Evolutionary conservation across 2,113 vertebrate species (phyloP), one percentile per base, ranked within the genome.

Genomic region (Sarotherodon lohbergeri): DNA sequence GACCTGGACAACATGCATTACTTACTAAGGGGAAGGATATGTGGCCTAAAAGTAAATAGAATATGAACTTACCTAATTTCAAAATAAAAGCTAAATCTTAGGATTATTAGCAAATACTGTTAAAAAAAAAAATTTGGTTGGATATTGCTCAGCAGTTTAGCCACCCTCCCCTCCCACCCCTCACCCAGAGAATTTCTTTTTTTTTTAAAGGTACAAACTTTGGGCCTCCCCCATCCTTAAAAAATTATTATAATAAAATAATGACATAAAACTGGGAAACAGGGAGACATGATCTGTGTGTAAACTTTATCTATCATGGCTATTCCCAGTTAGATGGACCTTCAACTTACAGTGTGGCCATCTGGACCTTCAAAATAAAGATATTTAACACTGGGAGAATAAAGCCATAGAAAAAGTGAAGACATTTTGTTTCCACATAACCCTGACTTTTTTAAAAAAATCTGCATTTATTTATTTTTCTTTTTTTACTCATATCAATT

Each of bases 91-190:
- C 50, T 83, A 87, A 89, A 86, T 94, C 88, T 91, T 93, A 92
- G 89, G 92, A 89, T 87, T 93, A 89, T 90, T 92, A 91, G 91
- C 88, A 91, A 92, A 92, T 90, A 94, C 88, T 95, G 90, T 88
- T 86, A 43, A 63, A 29, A 90, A 52, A 32, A 27, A 27, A 27
- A 93, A 93, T 92, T 92, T 94, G 89, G 93, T 92, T 90, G 91
- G 88, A 90, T 93, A 94, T 94, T 94, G 90, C 94, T 94, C 88
- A 93, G 90, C 92, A 94, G 92, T 94, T 91, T 83, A 82, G 81
- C 90, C 83, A 68, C 86, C 80, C 81, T 5, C 84, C 83, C 46
- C 7, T 41, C 84, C 81, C 56, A 24, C n/a, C 73, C 56, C 32
- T 57, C 11, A 57, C 24, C 76, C 83, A 52, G 14, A 84, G 16